Percentiles rank a stretch among this genome's conserved stretches.
Conservation (phyloP, 1,140 invertebrate species). For the Pseudobourletiella spinata region DNA sequence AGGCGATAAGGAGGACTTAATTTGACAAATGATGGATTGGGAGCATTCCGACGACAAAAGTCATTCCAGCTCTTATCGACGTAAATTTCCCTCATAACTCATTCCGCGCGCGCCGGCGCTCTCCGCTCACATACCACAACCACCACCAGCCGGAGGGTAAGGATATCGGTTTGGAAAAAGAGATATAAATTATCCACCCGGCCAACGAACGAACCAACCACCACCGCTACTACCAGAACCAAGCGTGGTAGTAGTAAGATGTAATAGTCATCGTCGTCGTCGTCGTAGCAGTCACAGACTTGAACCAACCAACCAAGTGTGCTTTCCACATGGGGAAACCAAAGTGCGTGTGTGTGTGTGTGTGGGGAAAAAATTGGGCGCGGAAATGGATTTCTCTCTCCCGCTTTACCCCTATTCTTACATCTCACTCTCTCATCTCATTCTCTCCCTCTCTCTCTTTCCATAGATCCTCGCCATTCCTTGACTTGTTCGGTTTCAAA, state of each 20-base stretch:
- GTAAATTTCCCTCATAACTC: constrained; percentile 33
- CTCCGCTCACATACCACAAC: too few relatives aligned
- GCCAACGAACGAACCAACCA: not conserved
- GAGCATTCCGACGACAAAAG: constrained; percentile 28
- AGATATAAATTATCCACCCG: constrained; percentile 23
- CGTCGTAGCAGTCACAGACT: too few relatives aligned
- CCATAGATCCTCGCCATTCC: too few relatives aligned
- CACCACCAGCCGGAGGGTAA: too few relatives aligned
- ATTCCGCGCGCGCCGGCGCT: constrained; percentile 16
- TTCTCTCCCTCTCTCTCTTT: not conserved
- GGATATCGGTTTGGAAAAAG: constrained; percentile 14
- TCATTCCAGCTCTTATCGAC: constrained; percentile 29
- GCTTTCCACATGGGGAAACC: too few relatives aligned
- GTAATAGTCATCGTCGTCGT: too few relatives aligned
- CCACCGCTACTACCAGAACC: not conserved
- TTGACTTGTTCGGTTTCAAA: too few relatives aligned
- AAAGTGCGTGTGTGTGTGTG: too few relatives aligned
- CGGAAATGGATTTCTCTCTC: constrained; percentile 2
- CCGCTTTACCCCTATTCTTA: too few relatives aligned
- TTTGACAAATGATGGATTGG: constrained; percentile 35
- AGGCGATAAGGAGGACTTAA: constrained; percentile 33
- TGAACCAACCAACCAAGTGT: too few relatives aligned
- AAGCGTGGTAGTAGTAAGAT: too few relatives aligned
- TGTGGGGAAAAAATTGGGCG: not conserved
- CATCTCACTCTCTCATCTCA: too few relatives aligned